Evolutionary conservation across 2,797 vertebrate genomes (phyloP), one percentile per base, ranked within the genome.

Genomic region (Premnoplex brunnescens): DNA sequence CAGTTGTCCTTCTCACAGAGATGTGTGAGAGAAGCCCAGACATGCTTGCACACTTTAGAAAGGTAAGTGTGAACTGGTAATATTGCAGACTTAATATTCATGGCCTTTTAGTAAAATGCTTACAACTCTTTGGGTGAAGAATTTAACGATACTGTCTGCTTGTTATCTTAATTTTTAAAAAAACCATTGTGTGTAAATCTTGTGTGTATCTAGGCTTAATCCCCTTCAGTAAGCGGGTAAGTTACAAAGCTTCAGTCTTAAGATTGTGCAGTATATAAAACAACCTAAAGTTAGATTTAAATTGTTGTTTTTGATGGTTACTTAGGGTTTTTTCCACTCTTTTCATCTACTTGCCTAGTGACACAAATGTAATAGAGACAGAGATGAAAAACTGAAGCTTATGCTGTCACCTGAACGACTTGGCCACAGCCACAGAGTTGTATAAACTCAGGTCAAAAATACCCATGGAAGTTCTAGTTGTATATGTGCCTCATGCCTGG

Each of bases 1-100:
- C 99, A 51, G 99, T 99, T 91, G 99, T 99, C 92, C 99, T 99
- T 64, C 99, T 99, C 96, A 99, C 99, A 91, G 99, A 99, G 97
- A 99, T 99, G 99, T 99, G 99, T 97, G 99, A 99, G 98, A 98
- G 99, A 98, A 99, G 99, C 98, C 99, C 99, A 68, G 99, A 99
- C 97, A 99, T 99, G 99, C 98, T 99, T 78, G 98, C 99, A 89
- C 99, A 99, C 97, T 99, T 99, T 97, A 98, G 99, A 98, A 99
- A 99, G 99, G 99, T 99, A 98, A 69, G 97, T 89, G 73, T 62
- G 51, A 68, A 96, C 71, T 69, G 24, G 2, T 83, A 67, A 19
- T 66, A 36, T 17, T 83, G 14, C n/a, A 69, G 34, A 68, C 14
- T 64, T 92, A 60, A 43, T 82, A 62, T 48, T 81, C 11, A 4